Conservation (phyloP, 2,888 invertebrate genomes). For the Arge pagana region DNA sequence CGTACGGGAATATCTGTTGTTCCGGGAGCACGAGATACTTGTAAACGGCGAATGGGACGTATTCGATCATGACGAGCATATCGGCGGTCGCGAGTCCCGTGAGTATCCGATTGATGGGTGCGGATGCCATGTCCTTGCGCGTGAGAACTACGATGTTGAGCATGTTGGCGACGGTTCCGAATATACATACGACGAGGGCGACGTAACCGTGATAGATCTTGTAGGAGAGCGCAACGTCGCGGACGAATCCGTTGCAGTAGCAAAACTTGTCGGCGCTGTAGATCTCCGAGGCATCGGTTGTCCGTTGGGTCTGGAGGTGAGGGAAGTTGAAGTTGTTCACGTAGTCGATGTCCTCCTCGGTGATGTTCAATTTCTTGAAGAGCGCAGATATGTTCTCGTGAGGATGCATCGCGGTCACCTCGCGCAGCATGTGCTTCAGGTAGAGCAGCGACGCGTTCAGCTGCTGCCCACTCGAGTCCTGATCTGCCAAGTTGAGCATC, state of each 20-base stretch:
- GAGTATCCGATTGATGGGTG: constrained; percentile 85
- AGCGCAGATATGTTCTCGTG: constrained; percentile 38
- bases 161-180: constrained; percentile 85
- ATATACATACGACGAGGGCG: constrained; percentile 81
- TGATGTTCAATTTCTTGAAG: constrained; percentile 42
- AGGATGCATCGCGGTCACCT: constrained; percentile 33
- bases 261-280: constrained; percentile 28
- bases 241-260: constrained; percentile 67
- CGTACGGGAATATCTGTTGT: constrained; percentile 70
- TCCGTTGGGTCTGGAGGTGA: constrained; percentile 16
- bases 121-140: constrained; percentile 76
- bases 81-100: constrained; percentile 87
- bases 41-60: constrained; percentile 75
- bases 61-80: constrained; percentile 88
- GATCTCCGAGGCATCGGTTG: constrained; percentile 3
- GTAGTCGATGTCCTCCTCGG: constrained; percentile 46
- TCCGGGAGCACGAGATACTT: constrained; percentile 69
- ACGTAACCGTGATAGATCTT: constrained; percentile 80
- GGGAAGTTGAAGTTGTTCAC: constrained; percentile 36
- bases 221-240: constrained; percentile 68
- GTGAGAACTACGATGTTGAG: constrained; percentile 87
- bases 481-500: constrained; percentile 30
- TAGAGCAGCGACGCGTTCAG: constrained; percentile 32
- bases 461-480: constrained; percentile 15
- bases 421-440: constrained; percentile 28